Base-by-base conservation (phyloP, 2,888 invertebrate genomes). In the Hoplodrina blanda region DNA sequence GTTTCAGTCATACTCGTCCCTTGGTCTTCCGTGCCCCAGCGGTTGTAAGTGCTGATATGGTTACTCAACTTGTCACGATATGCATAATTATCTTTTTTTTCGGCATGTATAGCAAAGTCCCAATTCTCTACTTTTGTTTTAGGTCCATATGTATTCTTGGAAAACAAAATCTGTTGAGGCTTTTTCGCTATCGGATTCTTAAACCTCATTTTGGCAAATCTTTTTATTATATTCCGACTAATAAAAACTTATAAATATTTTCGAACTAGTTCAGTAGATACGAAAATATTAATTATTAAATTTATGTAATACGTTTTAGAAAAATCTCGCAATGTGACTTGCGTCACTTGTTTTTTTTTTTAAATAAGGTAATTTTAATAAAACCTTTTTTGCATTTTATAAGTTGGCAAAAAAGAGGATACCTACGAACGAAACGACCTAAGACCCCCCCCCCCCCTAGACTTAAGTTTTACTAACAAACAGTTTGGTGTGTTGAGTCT, bases 51-150 rank as follows among this genome's bases (percentile, higher is more conserved):
- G 73, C 96, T 96, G 7, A 96, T 33, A 52, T 94, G 93, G 78
- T 96, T 96, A 79, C 96, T 93, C 25, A 95, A 87, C 13, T 84
- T 84, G 73, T 96, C 95, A 20, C 95, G 91, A 75, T 95, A 96
- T 1, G 95, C 93, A 78, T 96, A 92, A 78, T 96, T 95, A 83
- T 96, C 96, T 76, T 94, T 95, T 63, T 93, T 95, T 76, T 94
- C 93, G 1, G 93, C 92, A 80, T 93, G 92, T 33, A 89, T 84
- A 11, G 89, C 81, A 59, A 77, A 93, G 69, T 96, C 93, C 96
- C 96, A 96, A 75, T 95, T 88, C 62, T 94, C 92, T 30, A 94
- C 91, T 90, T 96, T 96, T 10, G 93, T 92, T 64, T 83, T 86
- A 0, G 92, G 88, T 2, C 92, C 88, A 69, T 95, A 96, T 6